Base-by-base conservation (phyloP, 2,797 vertebrate genomes). In the Oophaga sylvatica region DNA sequence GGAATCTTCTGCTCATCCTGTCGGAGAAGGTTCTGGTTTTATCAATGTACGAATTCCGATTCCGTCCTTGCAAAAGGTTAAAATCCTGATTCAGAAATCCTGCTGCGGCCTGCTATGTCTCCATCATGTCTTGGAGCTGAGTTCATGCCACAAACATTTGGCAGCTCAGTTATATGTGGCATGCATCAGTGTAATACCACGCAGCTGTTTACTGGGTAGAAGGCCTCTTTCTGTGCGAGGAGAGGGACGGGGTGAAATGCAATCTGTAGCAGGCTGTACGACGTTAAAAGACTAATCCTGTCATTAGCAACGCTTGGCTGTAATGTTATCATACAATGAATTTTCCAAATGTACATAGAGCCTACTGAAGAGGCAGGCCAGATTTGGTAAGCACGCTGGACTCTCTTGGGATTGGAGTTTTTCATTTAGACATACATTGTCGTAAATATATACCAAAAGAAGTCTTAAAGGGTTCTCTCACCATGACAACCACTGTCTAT, bases 181-280 rank as follows among this genome's bases (percentile, higher is more conserved):
- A 93, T 92, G 91, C 84, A 75, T 90, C 90, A 65, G 88, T 91
- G 86, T 92, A 91, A 92, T 90, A 89, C 90, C 92, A 81, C 41
- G 91, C 93, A 93, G 91, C 93, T 94, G 93, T 91, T 92, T 91
- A 90, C 85, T 90, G 90, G 84, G 84, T 26, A 67, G 68, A 84
- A 88, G 56, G 73, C 48, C 60, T 89, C 83, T 81, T 77, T 70
- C 85, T 85, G 31, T 63, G 19, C 0, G 2, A 86, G 8, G 1
- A 12, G 22, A 29, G 83, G 83, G 62, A 87, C 83, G 53, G 80
- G 16, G 85, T 83, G 87, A 87, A 91, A 90, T 79, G 91, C 88
- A 35, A 73, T 57, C 88, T 84, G 29, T 86, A 87, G 62, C 41
- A 85, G 11, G 89, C 75, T 89, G 67, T 87, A 65, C 17, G 29